Evolutionary conservation across 2,113 vertebrate genomes (phyloP), one percentile per base, ranked within the genome.

Genomic region (Rafetus swinhoei): DNA sequence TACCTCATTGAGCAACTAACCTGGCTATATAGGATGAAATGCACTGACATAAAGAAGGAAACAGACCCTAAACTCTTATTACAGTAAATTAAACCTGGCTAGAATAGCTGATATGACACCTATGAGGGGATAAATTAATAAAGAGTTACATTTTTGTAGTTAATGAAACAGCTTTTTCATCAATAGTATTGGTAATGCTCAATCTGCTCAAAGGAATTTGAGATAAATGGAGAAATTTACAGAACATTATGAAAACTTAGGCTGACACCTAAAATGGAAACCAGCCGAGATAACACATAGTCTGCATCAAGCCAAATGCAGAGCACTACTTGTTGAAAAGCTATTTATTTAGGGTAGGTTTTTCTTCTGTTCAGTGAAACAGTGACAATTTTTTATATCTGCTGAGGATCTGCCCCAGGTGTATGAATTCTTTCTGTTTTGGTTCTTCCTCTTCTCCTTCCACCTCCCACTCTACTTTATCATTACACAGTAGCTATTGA

Each of bases 81-180:
- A 84, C 35, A 35, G 53, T 84, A 95, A 87, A 95, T 59, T 39
- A 84, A 55, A 80, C 87, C 55, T 79, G 88, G 59, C 24, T 77
- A 62, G 21, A 59, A 59, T 39, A 90, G 81, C 84, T 65, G 93
- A 13, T 56, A 60, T n/a, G 80, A 50, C 8, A 84, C 80, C 50
- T 82, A 84, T 93, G 18, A 9, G 24, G 18, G 93, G 45, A 89
- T 22, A 95, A 81, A 79, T 88, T 91, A 87, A 62, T 24, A 50
- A 8, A 86, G 84, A 18, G 39, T 60, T 57, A 50, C 6, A 45
- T 45, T 85, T 65, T 93, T 90, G 62, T 50, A 62, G 32, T 72
- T 92, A 94, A 80, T 82, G 91, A 87, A 95, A 39, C 81, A 56
- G 76, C 87, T 1, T 35, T 87, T 93, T 94, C 84, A 81, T 79